phyloP scores from a whole-genome alignment of 2,113 vertebrate genomes.

The Craseonycteris thonglongyai region DNA sequence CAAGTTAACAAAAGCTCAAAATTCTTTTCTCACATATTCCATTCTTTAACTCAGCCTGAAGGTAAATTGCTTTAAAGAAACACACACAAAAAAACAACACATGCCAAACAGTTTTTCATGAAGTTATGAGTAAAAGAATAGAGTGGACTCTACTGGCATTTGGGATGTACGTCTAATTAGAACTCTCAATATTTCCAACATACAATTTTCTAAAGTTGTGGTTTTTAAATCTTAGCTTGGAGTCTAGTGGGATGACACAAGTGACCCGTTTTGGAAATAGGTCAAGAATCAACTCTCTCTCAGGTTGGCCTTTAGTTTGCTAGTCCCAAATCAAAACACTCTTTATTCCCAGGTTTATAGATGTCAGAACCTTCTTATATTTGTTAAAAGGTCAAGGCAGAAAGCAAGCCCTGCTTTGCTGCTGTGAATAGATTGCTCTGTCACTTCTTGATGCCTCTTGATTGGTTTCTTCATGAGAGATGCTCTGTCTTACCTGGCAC shows the following conservation, averaged over 20 bases:
- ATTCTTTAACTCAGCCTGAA: conserved; percentile 40
- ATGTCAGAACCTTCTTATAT: background rate
- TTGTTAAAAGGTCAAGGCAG: background rate
- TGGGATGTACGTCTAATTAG: conserved; percentile 42
- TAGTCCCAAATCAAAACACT: background rate
- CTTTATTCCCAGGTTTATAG: background rate
- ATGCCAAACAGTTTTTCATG: conserved; percentile 37
- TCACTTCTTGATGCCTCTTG: background rate
- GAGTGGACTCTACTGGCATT: background rate
- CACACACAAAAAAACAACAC: too few relatives aligned
- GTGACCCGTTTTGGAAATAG: conserved; percentile 46
- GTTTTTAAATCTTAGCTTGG: conserved; percentile 55
- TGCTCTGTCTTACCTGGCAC: background rate
- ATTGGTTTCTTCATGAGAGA: background rate
- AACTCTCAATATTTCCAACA: conserved; percentile 43
- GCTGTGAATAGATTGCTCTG: background rate
- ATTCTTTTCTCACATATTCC: conserved; percentile 48
- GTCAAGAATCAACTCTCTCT: conserved; percentile 53
- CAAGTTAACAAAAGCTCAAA: conserved; percentile 51
- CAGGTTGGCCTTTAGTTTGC: conserved; percentile 30
- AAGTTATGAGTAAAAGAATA: conserved; percentile 40
- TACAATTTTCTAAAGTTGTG: conserved; percentile 50
- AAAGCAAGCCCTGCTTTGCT: background rate
- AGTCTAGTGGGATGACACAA: conserved; percentile 41
- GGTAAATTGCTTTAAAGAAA: conserved; percentile 41